phyloP scores from a whole-genome alignment of 2,797 vertebrate genomes.

The Poecilia picta region DNA sequence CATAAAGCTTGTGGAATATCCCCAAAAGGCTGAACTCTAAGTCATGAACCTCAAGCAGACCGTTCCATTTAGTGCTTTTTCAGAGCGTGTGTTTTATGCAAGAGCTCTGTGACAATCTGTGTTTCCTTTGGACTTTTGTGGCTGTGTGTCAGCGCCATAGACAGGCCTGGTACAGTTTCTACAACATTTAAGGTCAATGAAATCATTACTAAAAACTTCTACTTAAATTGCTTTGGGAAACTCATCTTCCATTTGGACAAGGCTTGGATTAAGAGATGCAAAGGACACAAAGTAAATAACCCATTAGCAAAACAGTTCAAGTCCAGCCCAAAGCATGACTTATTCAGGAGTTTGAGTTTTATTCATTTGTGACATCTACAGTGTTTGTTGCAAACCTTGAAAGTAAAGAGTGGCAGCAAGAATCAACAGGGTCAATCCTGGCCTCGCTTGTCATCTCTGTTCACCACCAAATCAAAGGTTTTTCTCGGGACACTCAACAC shows the following conservation, averaged over 20 bases:
- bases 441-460: slow-evolving; percentile 54
- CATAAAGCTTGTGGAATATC: not conserved
- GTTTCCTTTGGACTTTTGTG: not conserved
- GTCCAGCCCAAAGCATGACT: slow-evolving; percentile 13
- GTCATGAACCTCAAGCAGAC: not conserved
- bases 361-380: not conserved
- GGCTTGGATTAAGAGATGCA: slow-evolving; percentile 7
- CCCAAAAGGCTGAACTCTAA: not conserved
- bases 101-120: not conserved
- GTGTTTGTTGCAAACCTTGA: slow-evolving; percentile 20
- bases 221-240: not conserved
- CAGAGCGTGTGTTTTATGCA: not conserved
- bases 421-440: slow-evolving; percentile 58
- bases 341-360: not conserved
- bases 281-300: slow-evolving; percentile 38
- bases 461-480: slow-evolving; percentile 71
- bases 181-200: not conserved
- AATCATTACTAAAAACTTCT: not conserved
- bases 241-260: not conserved
- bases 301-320: slow-evolving; percentile 40
- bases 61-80: not conserved
- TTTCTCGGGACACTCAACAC: slow-evolving; percentile 75
- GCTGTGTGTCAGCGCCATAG: not conserved
- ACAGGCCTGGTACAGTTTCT: not conserved
- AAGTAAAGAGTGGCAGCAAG: slow-evolving; percentile 44